Evolutionary conservation across 2,113 vertebrate species (phyloP), one percentile per base, ranked within the genome.

Genomic region (Regulus satrapa): DNA sequence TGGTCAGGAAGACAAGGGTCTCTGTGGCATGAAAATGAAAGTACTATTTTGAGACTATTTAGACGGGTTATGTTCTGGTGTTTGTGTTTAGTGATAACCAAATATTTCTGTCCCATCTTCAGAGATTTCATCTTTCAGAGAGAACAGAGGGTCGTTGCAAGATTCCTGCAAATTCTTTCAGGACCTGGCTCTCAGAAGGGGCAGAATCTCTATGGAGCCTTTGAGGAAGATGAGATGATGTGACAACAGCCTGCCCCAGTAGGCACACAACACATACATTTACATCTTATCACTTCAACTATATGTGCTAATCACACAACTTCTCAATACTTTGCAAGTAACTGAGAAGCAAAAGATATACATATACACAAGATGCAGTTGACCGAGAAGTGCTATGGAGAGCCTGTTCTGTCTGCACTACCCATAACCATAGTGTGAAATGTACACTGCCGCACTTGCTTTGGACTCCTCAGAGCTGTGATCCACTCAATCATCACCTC

Each of bases 1-100:
- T 1, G 12, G 66, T 93, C 92, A 95, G 96, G 84, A 97, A 87
- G 43, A 92, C 54, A 86, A 96, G 85, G 80, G 78, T 86, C 67
- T 96, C 88, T 74, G 85, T 76, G 80, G 36, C 41, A 66, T 41
- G 54, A 91, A 93, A 94, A 71, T 19, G 9, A 75, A 95, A 81
- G 15, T 55, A 72, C 63, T 78, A 34, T 59, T 95, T 92, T n/a
- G 84, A 68, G 54, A 41, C 36, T 74, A 19, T 73, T 77, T 45
- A 78, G 45, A 25, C 68, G 61, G 31, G 29, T 58, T 76, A 20
- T 85, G 31, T 66, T 91, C 63, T 58, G 41, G 26, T 92, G 76
- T 2, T 81, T 74, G 18, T 56, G 40, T 38, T 74, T n/a, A 34
- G 17, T 23, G 34, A 56, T 59, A 81, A 66, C 59, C 36, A 66